Evolutionary conservation across 2,797 vertebrate genomes (phyloP), one percentile per base, ranked within the genome.

Genomic region (Macroramphosus scolopax): DNA sequence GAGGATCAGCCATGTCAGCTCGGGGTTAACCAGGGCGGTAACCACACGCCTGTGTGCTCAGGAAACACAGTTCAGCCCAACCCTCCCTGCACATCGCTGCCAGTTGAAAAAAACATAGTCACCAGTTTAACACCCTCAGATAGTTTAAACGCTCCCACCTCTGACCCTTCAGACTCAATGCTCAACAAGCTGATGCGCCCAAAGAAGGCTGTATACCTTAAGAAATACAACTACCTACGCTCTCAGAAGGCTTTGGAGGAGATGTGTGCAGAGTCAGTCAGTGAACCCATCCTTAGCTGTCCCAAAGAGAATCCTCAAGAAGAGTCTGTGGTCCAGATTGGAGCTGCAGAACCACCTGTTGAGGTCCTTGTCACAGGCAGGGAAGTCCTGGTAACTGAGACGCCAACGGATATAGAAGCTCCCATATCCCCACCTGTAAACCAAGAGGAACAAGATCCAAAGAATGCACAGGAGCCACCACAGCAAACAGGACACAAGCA

Each of bases 141-240:
- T 36, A 72, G 87, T 45, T 57, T 84, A 40, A 72, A 83, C 17
- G 77, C 78, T 6, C 81, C 84, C 1, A 81, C 57, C 31, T 35
- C 84, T 10, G 87, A 84, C 22, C 28, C 58, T 1, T 2, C 44
- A 0, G 72, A 83, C 43, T 64, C 65, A 4, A 80, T 82, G 12
- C 77, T 88, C 8, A 65, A 78, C 75, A 89, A 68, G 20, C 89
- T 87, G 18, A 79, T 95, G 78, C 85, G 87, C 1, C 90, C 95
- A 24, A 97, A 97, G 73, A 98, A 98, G 68, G 67, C 94, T 0
- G 63, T 96, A 7, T 95, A 97, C 64, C 89, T 97, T 24, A 96
- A 94, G 80, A 98, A 95, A 67, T 89, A 95, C 64, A 97, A 93
- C 82, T 96, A 97, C 67, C 80, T 97, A 1, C 89, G 92, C 20